These are phyloP conservation scores for Vesta saturnalis DNA, from an alignment of 2,888 invertebrate species.

Conservation along the genomic window DNA sequence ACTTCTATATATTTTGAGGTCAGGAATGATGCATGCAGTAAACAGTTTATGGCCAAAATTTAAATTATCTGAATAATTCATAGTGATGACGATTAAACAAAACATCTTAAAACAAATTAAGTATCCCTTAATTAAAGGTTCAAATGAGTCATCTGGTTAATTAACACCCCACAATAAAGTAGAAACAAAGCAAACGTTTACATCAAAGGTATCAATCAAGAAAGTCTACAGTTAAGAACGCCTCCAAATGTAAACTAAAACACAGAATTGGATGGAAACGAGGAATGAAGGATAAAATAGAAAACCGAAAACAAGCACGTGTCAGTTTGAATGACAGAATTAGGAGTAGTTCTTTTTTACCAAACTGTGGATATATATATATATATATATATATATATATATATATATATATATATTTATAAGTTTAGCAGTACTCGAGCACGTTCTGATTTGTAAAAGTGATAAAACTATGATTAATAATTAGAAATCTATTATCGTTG, in stretches of 20 bases:
- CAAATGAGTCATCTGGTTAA: constrained; percentile 16
- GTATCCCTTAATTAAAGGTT: background rate
- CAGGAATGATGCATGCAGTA: no score
- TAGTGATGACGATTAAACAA: no score
- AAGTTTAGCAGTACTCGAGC: constrained; percentile 15
- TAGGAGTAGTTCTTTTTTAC: constrained; percentile 21
- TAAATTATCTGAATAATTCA: no score
- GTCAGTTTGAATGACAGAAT: constrained; percentile 36
- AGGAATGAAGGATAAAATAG: constrained; percentile 33
- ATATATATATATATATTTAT: no score
- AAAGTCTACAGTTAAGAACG: constrained; percentile 25
- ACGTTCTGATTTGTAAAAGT: background rate
- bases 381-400: no score
- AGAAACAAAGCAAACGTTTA: constrained; percentile 24
- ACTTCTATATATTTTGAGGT: no score
- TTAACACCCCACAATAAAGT: constrained; percentile 22
- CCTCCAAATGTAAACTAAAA: constrained; percentile 30
- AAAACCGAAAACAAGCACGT: constrained; percentile 27
- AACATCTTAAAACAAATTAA: background rate
- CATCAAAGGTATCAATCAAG: constrained; percentile 33
- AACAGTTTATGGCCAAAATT: no score
- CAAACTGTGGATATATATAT: constrained; percentile 22
- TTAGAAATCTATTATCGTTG: background rate
- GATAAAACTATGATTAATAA: background rate
- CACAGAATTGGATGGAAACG: constrained; percentile 35